These are phyloP conservation scores for Brenthis hecate DNA, from an alignment of 2,888 invertebrate species.

Conservation along the genomic window DNA sequence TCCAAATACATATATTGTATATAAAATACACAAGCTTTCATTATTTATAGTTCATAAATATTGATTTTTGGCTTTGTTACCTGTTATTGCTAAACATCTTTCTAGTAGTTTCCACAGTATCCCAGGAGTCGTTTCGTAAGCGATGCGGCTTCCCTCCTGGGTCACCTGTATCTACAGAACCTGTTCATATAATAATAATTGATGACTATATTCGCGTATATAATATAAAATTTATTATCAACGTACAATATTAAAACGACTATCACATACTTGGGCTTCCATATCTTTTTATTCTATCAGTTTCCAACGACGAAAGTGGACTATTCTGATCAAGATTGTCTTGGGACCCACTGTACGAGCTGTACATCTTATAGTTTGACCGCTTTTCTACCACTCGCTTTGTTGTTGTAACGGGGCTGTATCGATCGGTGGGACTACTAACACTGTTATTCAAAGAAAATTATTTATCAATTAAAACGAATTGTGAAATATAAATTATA, in stretches of 20 bases:
- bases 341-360: slow-evolving; percentile 72
- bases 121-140: slow-evolving; percentile 89
- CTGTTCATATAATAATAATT: slow-evolving; percentile 44
- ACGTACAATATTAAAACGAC: neutral
- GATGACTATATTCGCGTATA: neutral
- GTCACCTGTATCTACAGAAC: slow-evolving; percentile 55
- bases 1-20: slow-evolving; percentile 25
- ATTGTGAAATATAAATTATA: too few species aligned
- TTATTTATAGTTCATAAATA: neutral
- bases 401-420: slow-evolving; percentile 73
- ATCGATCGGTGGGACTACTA: slow-evolving; percentile 70
- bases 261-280: slow-evolving; percentile 69
- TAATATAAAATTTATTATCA: neutral
- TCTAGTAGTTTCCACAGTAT: slow-evolving; percentile 90
- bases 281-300: slow-evolving; percentile 64
- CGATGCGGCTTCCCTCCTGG: slow-evolving; percentile 68
- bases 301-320: slow-evolving; percentile 70
- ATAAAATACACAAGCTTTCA: neutral
- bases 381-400: slow-evolving; percentile 73
- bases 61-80: neutral
- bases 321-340: slow-evolving; percentile 72
- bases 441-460: slow-evolving; percentile 51
- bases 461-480: too few species aligned
- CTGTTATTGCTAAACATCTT: slow-evolving; percentile 84
- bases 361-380: slow-evolving; percentile 76